Evolutionary conservation across 1,140 invertebrate genomes (phyloP).

Genomic region (Cheumatopsyche charites): DNA sequence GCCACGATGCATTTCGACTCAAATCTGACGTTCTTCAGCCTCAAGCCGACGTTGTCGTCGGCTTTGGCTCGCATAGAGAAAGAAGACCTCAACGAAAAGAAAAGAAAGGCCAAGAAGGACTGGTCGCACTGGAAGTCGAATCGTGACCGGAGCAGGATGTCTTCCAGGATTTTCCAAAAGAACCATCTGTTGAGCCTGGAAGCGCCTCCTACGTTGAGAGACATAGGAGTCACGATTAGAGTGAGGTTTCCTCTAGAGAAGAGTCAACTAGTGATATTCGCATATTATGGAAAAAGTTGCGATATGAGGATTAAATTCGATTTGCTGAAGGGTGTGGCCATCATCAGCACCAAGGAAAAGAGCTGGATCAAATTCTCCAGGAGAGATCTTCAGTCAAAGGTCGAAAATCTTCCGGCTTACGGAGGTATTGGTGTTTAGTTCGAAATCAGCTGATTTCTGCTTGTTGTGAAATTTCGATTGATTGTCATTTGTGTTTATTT

Average conservation of each 20-base stretch:
- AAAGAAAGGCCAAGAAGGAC: background rate
- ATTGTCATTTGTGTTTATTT: too few relatives aligned
- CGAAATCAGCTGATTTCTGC: too few relatives aligned
- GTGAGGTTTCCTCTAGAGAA: background rate
- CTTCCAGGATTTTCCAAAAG: background rate
- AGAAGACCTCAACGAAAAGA: background rate
- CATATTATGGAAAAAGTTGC: conserved; percentile 49
- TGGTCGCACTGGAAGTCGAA: background rate
- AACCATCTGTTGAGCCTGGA: background rate
- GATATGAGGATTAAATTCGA: conserved; percentile 51
- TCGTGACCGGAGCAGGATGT: background rate
- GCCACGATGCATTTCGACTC: conserved; percentile 33
- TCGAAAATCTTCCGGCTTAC: background rate
- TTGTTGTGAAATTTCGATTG: too few relatives aligned
- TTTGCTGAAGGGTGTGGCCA: conserved; percentile 45
- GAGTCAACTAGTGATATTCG: conserved; percentile 43
- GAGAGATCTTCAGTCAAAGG: background rate
- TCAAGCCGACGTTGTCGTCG: background rate
- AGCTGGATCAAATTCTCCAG: background rate
- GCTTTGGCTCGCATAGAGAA: background rate
- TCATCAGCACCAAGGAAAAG: conserved; percentile 8
- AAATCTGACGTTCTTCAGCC: conserved; percentile 26
- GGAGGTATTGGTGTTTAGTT: background rate
- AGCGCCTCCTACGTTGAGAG: background rate
- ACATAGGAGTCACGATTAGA: background rate